A percentile compares a stretch with the other conserved stretches of the same genome.
phyloP scores from a whole-genome alignment of 2,888 invertebrate genomes.

The Chorisops tibialis region DNA sequence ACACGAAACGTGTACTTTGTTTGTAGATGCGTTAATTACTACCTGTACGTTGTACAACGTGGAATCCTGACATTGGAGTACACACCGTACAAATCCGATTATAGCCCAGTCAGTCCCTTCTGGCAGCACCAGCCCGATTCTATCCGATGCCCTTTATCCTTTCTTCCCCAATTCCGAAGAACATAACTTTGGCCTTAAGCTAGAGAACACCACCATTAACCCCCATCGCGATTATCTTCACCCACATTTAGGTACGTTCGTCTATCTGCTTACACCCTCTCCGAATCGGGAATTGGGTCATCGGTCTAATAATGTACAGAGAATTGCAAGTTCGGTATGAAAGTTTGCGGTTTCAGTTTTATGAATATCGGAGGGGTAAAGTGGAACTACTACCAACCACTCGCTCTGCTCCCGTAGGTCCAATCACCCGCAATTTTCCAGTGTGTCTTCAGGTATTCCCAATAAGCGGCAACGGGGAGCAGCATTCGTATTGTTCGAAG shows the following conservation, averaged over 20 bases:
- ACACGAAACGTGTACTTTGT: constrained; percentile 18
- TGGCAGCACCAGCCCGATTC: too few species aligned
- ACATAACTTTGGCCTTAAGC: too few species aligned
- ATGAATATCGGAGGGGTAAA: constrained; percentile 7
- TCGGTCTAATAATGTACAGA: constrained; percentile 18
- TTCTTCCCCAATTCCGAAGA: too few species aligned
- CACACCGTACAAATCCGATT: constrained; percentile 6
- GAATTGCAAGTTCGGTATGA: constrained; percentile 17
- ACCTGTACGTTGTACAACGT: neutral
- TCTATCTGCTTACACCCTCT: neutral
- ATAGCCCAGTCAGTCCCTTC: neutral
- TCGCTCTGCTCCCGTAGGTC: too few species aligned
- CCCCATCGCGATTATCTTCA: too few species aligned
- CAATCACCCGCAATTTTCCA: too few species aligned
- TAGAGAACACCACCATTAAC: too few species aligned
- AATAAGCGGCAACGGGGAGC: neutral
- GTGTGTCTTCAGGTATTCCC: neutral
- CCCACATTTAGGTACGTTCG: too few species aligned
- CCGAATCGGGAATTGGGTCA: constrained; percentile 13
- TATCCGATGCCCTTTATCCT: too few species aligned
- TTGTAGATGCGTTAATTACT: constrained; percentile 32
- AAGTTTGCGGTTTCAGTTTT: constrained; percentile 2
- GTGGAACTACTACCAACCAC: too few species aligned
- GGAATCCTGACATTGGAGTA: neutral
- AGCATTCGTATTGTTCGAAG: too few species aligned